These are phyloP conservation scores for Eonycteris spelaea DNA, from an alignment of 2,113 vertebrate genomes.

Conservation along the genomic window DNA sequence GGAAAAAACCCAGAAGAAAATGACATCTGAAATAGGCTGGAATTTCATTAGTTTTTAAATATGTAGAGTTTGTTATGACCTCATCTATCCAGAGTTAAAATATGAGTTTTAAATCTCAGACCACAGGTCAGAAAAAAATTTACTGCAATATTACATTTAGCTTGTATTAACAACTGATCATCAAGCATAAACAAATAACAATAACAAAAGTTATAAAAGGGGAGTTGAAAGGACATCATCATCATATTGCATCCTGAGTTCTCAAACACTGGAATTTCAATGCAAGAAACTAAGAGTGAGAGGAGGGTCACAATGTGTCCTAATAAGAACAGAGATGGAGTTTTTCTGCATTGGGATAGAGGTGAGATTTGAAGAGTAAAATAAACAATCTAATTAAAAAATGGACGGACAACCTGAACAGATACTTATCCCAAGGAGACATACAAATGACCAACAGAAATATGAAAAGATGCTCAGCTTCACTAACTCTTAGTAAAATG, in stretches of 20 bases:
- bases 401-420: too few species aligned
- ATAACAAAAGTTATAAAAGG: background rate
- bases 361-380: background rate
- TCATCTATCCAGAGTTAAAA: background rate
- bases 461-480: too few species aligned
- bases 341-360: background rate
- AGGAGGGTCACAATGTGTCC: background rate
- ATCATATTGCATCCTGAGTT: fast-evolving
- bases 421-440: too few species aligned
- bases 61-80: background rate
- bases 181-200: background rate
- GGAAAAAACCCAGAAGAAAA: too few species aligned
- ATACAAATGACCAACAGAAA: too few species aligned
- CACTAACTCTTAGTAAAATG: too few species aligned
- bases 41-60: background rate
- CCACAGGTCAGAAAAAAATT: background rate
- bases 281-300: background rate
- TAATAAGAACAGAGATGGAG: background rate
- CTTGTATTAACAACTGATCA: background rate
- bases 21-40: background rate
- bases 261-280: background rate
- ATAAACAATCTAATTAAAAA: too few species aligned
- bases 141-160: background rate
- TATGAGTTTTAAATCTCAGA: background rate
- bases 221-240: background rate